phyloP scores from a whole-genome alignment of 2,888 invertebrate species.

The Imbricaverruca yamaguchii region DNA sequence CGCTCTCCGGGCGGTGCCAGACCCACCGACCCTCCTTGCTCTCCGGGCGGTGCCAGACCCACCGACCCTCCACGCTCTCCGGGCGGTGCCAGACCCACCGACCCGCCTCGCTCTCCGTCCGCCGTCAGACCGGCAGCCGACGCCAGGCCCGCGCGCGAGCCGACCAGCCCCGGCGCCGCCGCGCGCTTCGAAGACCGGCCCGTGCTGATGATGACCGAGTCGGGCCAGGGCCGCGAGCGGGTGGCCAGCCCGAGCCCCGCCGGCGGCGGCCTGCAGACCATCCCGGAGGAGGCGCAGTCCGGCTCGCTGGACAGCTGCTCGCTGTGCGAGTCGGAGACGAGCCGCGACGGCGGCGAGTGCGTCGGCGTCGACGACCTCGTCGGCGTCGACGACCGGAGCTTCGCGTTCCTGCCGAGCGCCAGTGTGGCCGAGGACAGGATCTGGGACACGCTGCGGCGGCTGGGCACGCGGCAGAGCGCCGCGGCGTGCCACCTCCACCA shows the following conservation, averaged over 20 bases:
- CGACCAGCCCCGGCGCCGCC: background rate
- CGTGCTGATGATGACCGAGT: background rate
- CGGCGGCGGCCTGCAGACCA: background rate
- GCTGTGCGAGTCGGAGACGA: background rate
- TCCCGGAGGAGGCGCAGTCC: background rate
- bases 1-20: no score
- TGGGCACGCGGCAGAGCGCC: background rate
- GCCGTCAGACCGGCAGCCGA: background rate
- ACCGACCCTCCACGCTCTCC: background rate
- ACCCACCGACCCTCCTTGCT: background rate
- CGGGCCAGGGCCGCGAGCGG: background rate
- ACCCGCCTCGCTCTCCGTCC: background rate
- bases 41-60: background rate
- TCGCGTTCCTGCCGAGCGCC: background rate
- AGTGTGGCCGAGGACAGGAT: background rate
- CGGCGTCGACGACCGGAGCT: background rate
- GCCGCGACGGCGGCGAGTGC: background rate
- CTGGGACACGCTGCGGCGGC: background rate
- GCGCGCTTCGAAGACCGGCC: background rate
- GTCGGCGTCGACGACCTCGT: background rate
- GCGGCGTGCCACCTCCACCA: no score
- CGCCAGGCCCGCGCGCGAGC: background rate
- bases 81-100: background rate
- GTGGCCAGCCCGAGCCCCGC: background rate
- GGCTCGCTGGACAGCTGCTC: background rate